Evolutionary conservation across 92 coral and sea anemone species (phyloP).

Genomic region (Umimayanthus kanabou): DNA sequence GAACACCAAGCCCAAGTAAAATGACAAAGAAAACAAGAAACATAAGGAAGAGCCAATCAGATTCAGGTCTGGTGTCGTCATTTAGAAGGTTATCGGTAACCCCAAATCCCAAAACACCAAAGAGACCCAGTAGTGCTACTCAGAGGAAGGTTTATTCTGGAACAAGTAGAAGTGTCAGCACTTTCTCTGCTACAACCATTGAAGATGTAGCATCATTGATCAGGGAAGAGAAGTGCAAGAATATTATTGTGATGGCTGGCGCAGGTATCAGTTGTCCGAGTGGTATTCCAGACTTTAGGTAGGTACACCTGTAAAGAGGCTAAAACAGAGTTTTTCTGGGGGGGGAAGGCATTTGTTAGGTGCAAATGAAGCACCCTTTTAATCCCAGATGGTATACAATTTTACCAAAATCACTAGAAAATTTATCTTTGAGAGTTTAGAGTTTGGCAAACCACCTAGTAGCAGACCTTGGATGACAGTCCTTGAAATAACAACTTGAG

Average conservation of each 20-base stretch:
- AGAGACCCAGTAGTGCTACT: slow-evolving; percentile 56
- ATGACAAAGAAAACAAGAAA: slow-evolving; percentile 20
- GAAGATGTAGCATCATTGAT: slow-evolving; percentile 76
- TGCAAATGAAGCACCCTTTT: too few species aligned
- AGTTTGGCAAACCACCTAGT: too few species aligned
- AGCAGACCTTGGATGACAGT: too few species aligned
- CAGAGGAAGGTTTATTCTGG: slow-evolving; percentile 63
- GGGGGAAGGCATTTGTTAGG: too few species aligned
- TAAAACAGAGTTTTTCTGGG: too few species aligned
- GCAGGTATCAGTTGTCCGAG: slow-evolving; percentile 92
- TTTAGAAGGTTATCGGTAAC: slow-evolving; percentile 73
- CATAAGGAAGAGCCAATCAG: slow-evolving; percentile 70
- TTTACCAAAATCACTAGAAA: too few species aligned
- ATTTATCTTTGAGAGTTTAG: too few species aligned
- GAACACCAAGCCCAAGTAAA: slow-evolving; percentile 39
- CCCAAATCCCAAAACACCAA: slow-evolving; percentile 64
- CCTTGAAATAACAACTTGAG: too few species aligned
- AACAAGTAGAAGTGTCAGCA: slow-evolving; percentile 50
- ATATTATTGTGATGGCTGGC: slow-evolving; percentile 86
- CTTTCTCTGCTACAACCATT: slow-evolving; percentile 51
- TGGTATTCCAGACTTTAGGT: slow-evolving; percentile 93
- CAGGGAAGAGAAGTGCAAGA: slow-evolving; percentile 73
- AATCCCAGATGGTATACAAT: too few species aligned
- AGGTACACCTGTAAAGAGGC: not conserved
- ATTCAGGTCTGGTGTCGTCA: slow-evolving; percentile 64